Base-by-base conservation (phyloP, 2,888 invertebrate species). In the Drosophila testacea region DNA sequence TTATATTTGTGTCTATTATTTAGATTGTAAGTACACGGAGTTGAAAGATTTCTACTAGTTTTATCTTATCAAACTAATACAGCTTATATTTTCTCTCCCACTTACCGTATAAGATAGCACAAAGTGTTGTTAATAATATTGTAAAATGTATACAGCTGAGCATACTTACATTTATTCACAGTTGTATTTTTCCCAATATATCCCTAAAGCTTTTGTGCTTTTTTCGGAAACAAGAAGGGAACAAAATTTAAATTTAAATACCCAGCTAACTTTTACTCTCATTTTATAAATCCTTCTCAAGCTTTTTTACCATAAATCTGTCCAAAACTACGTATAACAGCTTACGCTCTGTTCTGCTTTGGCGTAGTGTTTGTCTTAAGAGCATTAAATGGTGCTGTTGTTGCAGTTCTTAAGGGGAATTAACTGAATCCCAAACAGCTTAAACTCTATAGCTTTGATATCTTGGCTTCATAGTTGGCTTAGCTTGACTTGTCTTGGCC, bases 241-340 rank as follows among this genome's bases (percentile, higher is more conserved):
- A 54, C 36, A 4, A 38, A 27, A 13, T 28, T 4, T 2, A 30
- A 22, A 30, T 4, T 6, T 1, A 16, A 28, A 22, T 22, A 2
- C 22, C 22, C 22, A 22, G 22, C 22, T 22, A 2, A 22, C 42
- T 16, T 52, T 60, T 34, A 42, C 16, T 1, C 11, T n/a, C 1
- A 4, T 9, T 36, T 16, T 1, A 0, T 5, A 22, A 27, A 27
- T 6, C 11, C 28, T 27, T 13, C 4, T 4, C 6, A 11, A 36
- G 5, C 7, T 47, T 32, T 47, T 42, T 6, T 27, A 47, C 62
- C 16, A 78, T 78, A 75, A 75, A 39, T 16, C 6, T 4, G 7
- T 6, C 4, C 0, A 0, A 4, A 9, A 4, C 0, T 47, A 36
- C n/a, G 69, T 75, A 76, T 73, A 78, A 78, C 75, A 76, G 48